Evolutionary conservation across 2,113 vertebrate species (phyloP), one percentile per base, ranked within the genome.

Genomic region (Leptosomus discolor): DNA sequence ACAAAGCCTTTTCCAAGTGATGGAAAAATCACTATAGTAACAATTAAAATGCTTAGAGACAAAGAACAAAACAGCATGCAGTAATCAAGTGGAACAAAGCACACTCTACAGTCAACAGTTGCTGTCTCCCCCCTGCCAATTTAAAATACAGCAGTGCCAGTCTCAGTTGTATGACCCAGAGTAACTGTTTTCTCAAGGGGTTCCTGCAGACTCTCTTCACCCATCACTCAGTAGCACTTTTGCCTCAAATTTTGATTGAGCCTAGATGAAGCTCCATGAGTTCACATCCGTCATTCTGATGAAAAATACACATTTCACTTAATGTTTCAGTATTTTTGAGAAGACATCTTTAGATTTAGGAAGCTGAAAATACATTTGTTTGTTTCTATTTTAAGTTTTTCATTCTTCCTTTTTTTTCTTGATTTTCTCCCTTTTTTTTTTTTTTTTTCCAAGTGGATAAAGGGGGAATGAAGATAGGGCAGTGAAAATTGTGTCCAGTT

Each of bases 31-130:
- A 83, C 77, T 83, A 17, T 12, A 71, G 41, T 46, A 73, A 74
- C 80, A 90, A 88, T 92, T 85, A 94, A 91, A 95, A 65, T 67
- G 61, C 46, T 94, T 84, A 64, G n/a, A 91, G 89, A 57, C 20
- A 16, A 88, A 60, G 77, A 81, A 78, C 78, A 82, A 92, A 94
- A 79, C 84, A 78, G 70, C 81, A 69, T 79, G 63, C 45, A 88
- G 67, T 54, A 26, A 76, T 54, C 0, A 22, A 94, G 41, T 68
- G 61, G 92, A 91, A 71, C 39, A 91, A 73, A 86, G 67, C 54
- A 86, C 30, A 41, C 53, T 64, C 48, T 22, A 26, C 43, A 46
- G 27, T 11, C 43, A 70, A 51, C 11, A n/a, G 57, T 23, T 65
- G n/a, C n/a, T 37, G 8, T 43, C 20, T 57, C 17, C n/a, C 8